These are phyloP conservation scores for Watsonalla binaria DNA, from an alignment of 2,888 invertebrate genomes.

Conservation along the genomic window DNA sequence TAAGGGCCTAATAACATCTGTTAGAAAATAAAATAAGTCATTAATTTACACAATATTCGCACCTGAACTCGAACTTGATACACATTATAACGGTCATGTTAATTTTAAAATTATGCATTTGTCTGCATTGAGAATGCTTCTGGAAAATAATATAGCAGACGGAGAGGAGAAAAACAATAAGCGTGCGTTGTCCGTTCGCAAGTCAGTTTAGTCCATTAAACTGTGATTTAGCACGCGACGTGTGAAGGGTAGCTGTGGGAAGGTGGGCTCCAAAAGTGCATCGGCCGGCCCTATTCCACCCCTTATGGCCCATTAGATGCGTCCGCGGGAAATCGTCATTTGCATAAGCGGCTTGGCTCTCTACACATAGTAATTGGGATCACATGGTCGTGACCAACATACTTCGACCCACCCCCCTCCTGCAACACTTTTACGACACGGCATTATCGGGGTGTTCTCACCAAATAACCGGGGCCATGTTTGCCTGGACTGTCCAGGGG, in stretches of 20 bases:
- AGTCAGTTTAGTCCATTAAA: slow-evolving; percentile 33
- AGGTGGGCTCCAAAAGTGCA: slow-evolving; percentile 60
- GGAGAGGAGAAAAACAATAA: neutral
- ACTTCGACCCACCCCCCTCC: slow-evolving; percentile 34
- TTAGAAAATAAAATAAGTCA: no score
- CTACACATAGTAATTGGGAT: slow-evolving; percentile 75
- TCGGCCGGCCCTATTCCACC: slow-evolving; percentile 33
- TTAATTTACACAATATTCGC: no score
- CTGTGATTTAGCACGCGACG: slow-evolving; percentile 32
- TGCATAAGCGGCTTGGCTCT: slow-evolving; percentile 77
- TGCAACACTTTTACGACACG: slow-evolving; percentile 19
- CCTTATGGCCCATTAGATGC: slow-evolving; percentile 71
- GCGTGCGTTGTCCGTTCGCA: slow-evolving; percentile 24
- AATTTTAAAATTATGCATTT: no score
- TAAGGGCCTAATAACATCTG: no score
- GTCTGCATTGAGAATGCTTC: no score
- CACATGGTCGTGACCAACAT: slow-evolving; percentile 58
- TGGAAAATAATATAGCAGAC: neutral
- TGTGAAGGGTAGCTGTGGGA: slow-evolving; percentile 5
- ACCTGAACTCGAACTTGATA: no score
- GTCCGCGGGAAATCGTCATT: slow-evolving; percentile 75
- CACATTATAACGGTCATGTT: no score
- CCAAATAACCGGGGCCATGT: slow-evolving; percentile 29
- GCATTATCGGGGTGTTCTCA: slow-evolving; percentile 16
- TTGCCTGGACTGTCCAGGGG: slow-evolving; percentile 46